Evolutionary conservation across 2,797 vertebrate species (phyloP).

Genomic region (Mycteria americana): DNA sequence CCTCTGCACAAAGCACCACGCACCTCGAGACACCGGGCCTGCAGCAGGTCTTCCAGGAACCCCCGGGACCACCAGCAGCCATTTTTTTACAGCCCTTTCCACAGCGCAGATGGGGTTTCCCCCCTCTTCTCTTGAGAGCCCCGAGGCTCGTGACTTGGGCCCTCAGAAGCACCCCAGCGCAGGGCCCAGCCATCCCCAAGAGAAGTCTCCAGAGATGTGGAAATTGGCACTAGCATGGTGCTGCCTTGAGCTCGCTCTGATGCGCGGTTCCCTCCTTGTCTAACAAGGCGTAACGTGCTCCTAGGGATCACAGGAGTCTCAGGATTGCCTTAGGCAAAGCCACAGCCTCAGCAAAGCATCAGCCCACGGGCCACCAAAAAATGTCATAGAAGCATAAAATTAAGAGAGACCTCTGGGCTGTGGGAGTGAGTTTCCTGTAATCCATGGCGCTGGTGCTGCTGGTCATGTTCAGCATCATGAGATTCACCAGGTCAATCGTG

Average conservation of each 20-base stretch:
- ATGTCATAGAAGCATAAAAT: background rate
- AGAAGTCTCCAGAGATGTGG: background rate
- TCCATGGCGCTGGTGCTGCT: background rate
- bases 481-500: accelerated
- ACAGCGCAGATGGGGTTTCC: background rate
- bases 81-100: background rate
- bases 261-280: background rate
- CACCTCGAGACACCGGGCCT: background rate
- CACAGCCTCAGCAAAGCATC: background rate
- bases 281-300: background rate
- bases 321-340: background rate
- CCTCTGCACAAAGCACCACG: accelerated
- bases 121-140: no score
- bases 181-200: no score
- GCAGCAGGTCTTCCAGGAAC: background rate
- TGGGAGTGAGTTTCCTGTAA: background rate
- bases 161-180: no score
- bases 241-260: background rate
- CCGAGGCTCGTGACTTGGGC: accelerated
- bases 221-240: background rate
- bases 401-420: background rate
- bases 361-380: background rate
- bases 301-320: background rate
- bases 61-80: background rate
- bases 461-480: accelerated